Base-by-base conservation (phyloP, 2,888 invertebrate species). In the Ashinkailepas kermadecensis region DNA sequence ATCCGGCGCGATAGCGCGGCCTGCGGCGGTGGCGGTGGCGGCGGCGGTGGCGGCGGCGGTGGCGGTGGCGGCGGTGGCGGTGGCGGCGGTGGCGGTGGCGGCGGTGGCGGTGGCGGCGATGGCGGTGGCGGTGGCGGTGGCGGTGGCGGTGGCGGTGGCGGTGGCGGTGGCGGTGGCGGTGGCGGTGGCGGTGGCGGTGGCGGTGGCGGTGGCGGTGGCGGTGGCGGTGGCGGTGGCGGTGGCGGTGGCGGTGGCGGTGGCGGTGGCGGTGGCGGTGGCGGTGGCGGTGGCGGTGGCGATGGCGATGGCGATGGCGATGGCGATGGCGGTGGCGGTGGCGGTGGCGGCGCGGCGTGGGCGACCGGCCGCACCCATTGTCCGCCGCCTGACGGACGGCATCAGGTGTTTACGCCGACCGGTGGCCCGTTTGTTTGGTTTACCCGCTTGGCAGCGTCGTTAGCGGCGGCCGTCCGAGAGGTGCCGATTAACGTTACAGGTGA, bases 401-500 rank as follows among this genome's bases (percentile, higher is more conserved):
- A 56, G 74, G 21, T 74, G 74, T 74, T 74, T 74, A 74, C 74
- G 56, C 10, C 70, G 74, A 13, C 8, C 74, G 74, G 11, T 10
- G 74, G 21, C 8, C 54, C 15, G 74, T 74, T 74, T 74, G 74
- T 74, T 74, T 74, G 74, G 74, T 21, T 54, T 54, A 56, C 56
- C 56, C 10, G 74, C 13, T 54, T 74, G 74, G 74, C 74, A 54
- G 18, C 74, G 74, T 74, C 74, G 74, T 74, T 54, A 74, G 74
- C 56, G 74, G 74, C 74, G 56, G 39, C 70, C 23, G 70, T 10
- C 54, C 23, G 74, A 74, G 74, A 74, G 54, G 18, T 54, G 21
- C 74, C 54, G 74, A 56, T 74, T 56, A 74, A 74, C 56, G 74
- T 18, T 56, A 56, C 74, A 74, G 74, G 54, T 54, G 74, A 74